Percentiles rank a stretch among this genome's conserved stretches.
Evolutionary conservation across 2,888 invertebrate genomes (phyloP).

Genomic region (Fabriciana adippe): DNA sequence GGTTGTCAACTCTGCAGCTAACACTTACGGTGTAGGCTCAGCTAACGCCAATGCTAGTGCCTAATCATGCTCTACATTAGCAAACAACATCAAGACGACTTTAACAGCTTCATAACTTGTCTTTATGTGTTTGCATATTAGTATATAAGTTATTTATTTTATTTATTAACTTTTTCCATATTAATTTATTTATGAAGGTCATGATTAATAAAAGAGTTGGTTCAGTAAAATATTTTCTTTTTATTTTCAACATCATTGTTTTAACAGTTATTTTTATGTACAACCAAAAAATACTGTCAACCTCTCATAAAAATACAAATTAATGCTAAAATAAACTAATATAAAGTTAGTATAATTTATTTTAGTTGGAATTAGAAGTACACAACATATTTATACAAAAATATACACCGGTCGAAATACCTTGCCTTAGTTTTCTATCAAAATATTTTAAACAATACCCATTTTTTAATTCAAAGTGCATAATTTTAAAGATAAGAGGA

Average conservation of each 20-base stretch:
- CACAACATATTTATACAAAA: no score
- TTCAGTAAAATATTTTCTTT: conserved; percentile 11
- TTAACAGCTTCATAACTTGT: conserved; percentile 62
- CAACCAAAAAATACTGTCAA: neutral
- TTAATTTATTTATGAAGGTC: conserved; percentile 24
- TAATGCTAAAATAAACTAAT: no score
- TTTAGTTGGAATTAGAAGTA: no score
- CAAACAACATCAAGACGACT: conserved; percentile 76
- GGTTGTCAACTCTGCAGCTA: conserved; percentile 59
- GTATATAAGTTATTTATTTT: conserved; percentile 52
- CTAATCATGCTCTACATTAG: conserved; percentile 47
- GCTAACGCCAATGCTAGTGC: conserved; percentile 63
- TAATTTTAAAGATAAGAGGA: no score
- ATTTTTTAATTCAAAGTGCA: no score
- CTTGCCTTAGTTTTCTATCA: no score
- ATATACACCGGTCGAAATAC: no score
- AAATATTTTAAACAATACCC: no score
- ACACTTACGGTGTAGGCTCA: conserved; percentile 55
- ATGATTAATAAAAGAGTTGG: conserved; percentile 28
- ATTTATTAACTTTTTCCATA: conserved; percentile 28
- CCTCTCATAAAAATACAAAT: no score
- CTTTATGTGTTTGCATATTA: conserved; percentile 70
- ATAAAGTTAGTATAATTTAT: no score
- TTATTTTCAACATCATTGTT: neutral
- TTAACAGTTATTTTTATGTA: neutral